These are phyloP conservation scores for Heliconius nattereri DNA, from an alignment of 1,140 invertebrate genomes.

Conservation along the genomic window DNA sequence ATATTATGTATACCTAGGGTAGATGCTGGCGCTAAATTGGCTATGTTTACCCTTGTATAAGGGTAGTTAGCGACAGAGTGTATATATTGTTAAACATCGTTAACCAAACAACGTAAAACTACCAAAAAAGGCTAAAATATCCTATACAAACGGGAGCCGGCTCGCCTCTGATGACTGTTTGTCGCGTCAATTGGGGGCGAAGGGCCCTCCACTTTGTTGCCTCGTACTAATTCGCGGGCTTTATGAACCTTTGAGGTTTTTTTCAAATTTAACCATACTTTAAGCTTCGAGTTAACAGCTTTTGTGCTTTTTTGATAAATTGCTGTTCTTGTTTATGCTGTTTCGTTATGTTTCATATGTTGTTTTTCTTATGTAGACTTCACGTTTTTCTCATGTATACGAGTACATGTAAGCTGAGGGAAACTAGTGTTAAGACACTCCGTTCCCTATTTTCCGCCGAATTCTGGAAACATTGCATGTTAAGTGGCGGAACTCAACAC, in stretches of 20 bases:
- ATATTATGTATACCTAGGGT: no score
- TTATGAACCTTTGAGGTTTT: background rate
- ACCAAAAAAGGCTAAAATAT: background rate
- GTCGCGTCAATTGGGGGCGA: background rate
- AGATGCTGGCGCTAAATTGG: no score
- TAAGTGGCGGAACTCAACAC: no score
- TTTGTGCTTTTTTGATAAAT: slow-evolving; percentile 7
- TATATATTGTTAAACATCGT: no score
- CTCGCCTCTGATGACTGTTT: slow-evolving; percentile 1
- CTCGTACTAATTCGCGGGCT: background rate
- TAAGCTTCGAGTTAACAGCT: background rate
- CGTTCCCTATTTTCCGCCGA: no score
- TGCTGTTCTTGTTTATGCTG: background rate
- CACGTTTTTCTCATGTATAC: no score
- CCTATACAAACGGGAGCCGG: background rate
- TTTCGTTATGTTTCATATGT: background rate
- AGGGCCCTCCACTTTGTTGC: slow-evolving; percentile 4
- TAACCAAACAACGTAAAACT: no score
- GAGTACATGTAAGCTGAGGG: no score
- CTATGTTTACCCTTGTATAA: no score
- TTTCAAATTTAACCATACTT: slow-evolving; percentile 1
- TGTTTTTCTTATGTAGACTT: background rate
- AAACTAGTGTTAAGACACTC: no score
- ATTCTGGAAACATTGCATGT: no score
- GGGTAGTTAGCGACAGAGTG: no score